Conservation (phyloP, 2,797 vertebrate species). For the Xenentodon cancila region DNA sequence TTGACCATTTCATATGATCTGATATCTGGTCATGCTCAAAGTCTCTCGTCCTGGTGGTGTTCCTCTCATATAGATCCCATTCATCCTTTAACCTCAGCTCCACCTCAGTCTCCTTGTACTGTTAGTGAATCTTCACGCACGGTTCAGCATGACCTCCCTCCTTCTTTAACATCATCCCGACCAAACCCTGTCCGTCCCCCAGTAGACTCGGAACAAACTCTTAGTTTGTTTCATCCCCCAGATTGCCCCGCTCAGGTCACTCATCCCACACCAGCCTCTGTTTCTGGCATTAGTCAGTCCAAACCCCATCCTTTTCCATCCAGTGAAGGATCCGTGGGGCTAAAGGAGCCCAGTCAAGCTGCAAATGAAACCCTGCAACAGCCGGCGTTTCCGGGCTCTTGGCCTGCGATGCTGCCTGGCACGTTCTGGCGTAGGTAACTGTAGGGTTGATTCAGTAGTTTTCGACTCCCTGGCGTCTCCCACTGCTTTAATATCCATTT, state of each 20-base stretch:
- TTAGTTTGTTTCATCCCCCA: constrained; percentile 15
- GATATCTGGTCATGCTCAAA: not conserved
- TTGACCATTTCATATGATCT: no score
- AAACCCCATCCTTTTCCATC: constrained; percentile 18
- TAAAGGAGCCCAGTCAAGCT: constrained; percentile 17
- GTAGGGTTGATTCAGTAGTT: not conserved
- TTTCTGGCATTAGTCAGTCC: constrained; percentile 35
- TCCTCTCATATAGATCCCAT: constrained; percentile 2
- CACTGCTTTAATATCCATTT: not conserved
- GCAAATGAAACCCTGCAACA: constrained; percentile 21
- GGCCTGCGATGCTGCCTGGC: constrained; percentile 15
- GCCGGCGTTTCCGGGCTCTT: constrained; percentile 14
- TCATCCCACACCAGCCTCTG: constrained; percentile 11
- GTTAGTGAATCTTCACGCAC: not conserved
- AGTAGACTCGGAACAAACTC: constrained; percentile 10
- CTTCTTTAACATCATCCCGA: not conserved
- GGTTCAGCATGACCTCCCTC: not conserved
- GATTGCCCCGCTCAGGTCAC: constrained; percentile 9
- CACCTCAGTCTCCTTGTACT: not conserved
- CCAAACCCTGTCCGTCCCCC: not conserved
- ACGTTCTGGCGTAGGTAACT: constrained; percentile 54
- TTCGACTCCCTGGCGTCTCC: no score
- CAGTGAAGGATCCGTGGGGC: constrained; percentile 11
- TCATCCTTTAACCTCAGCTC: not conserved
- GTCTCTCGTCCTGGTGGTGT: constrained; percentile 1